Base-by-base conservation (phyloP, 2,113 vertebrate species). In the Prunella himalayana region DNA sequence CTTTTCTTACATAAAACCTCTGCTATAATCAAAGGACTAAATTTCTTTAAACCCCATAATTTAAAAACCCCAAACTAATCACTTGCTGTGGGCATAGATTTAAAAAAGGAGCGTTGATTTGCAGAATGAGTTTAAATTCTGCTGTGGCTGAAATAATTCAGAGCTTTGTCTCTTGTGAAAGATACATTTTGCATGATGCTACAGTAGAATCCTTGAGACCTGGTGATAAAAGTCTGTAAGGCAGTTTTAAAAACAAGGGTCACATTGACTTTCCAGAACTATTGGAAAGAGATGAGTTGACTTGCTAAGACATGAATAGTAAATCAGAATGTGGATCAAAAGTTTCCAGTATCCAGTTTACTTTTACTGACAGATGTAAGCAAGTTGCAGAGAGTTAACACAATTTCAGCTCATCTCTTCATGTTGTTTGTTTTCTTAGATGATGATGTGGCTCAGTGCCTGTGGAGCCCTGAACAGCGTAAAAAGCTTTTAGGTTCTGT, bases 401-500 rank as follows among this genome's bases (percentile, higher is more conserved):
- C 30, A 15, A 11, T 63, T 73, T 69, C 33, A 71, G n/a, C 37
- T 75, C 25, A 45, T 50, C 27, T 77, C 5, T 60, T 50, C 47
- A 10, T 95, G 47, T 71, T 77, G 11, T 41, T 94, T 70, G 10
- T 63, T 61, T 80, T 59, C 35, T 33, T 61, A 81, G 83, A 61
- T 96, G 97, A 94, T 71, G 95, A 75, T 37, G 80, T 44, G 61
- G 15, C 88, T 86, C 90, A 24, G 42, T 21, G 95, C 51, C 89
- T 96, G 49, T 98, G 97, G 95, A 96, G 86, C n/a, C 33, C 87
- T 66, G 97, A 98, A 13, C 94, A 97, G 64, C 97, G 97, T 44
- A 97, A 59, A 45, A 96, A 95, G 35, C 88, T 98, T 9, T 90
- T 99, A 9, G 85, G 96, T n/a, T 97, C 95, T n/a, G 41, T 97